These are phyloP conservation scores for Antidorcas marsupialis DNA, from an alignment of 2,113 vertebrate genomes.

Conservation along the genomic window DNA sequence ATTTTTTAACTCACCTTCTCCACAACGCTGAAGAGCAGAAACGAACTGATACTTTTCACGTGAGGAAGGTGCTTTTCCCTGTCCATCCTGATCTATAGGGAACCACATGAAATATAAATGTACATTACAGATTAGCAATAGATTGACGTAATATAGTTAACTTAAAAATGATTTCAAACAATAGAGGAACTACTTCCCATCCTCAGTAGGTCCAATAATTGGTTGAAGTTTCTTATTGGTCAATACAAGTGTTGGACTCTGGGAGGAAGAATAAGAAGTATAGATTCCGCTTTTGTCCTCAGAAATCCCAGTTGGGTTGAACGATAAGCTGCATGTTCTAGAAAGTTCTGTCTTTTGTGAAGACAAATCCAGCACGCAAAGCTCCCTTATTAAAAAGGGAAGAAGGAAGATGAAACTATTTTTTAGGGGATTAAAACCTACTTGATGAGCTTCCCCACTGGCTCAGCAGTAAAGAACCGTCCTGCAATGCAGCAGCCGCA, in stretches of 20 bases:
- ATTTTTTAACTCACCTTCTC: not conserved
- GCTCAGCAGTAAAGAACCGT: not conserved
- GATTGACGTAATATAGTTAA: accelerated
- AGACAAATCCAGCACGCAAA: not conserved
- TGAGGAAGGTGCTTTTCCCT: not conserved
- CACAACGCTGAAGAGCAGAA: accelerated
- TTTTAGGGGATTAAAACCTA: not conserved
- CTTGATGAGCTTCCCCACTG: not conserved
- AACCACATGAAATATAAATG: not conserved
- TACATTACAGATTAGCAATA: not conserved
- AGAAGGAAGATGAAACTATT: not conserved
- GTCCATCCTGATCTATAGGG: not conserved
- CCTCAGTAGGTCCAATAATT: accelerated
- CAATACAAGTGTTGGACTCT: accelerated
- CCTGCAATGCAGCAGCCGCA: not conserved
- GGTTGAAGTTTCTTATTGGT: not conserved
- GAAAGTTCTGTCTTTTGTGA: not conserved
- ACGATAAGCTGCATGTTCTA: not conserved
- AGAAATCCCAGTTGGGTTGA: not conserved
- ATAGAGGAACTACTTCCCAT: accelerated
- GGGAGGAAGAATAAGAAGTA: not conserved
- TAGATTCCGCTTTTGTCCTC: accelerated
- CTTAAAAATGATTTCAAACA: not conserved
- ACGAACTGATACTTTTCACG: accelerated
- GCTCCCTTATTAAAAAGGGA: not conserved